Evolutionary conservation across 1,140 invertebrate species (phyloP).

Genomic region (Achatina immaculata): DNA sequence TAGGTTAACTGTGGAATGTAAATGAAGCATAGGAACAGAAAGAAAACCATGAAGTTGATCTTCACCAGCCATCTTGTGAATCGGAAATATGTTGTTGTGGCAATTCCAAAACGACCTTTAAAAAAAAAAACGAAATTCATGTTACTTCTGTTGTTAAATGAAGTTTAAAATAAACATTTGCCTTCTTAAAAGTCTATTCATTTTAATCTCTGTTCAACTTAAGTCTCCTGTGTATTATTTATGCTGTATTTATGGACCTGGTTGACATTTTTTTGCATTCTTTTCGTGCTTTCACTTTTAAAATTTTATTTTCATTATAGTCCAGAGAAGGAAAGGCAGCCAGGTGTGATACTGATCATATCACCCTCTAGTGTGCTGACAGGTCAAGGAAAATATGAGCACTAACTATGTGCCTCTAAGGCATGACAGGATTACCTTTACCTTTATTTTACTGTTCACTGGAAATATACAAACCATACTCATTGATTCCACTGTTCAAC

Average conservation of each 20-base stretch:
- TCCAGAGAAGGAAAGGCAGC: no score
- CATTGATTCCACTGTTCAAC: no score
- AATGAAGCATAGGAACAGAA: slow-evolving; percentile 54
- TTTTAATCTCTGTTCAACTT: not conserved
- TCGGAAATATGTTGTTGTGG: slow-evolving; percentile 81
- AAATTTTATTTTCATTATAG: not conserved
- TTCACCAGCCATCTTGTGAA: slow-evolving; percentile 81
- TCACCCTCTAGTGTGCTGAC: no score
- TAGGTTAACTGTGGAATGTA: slow-evolving; percentile 38
- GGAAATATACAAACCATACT: no score
- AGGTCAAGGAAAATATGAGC: no score
- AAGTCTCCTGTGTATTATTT: not conserved
- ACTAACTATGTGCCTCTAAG: no score
- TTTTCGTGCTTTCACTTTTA: not conserved
- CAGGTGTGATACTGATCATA: no score
- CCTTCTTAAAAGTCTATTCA: not conserved
- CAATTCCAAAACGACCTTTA: slow-evolving; percentile 81
- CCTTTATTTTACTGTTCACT: no score
- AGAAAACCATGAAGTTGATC: slow-evolving; percentile 75
- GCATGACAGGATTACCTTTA: no score
- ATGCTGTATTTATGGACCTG: not conserved
- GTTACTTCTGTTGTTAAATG: not conserved
- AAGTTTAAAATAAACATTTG: not conserved
- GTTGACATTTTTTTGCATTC: not conserved
- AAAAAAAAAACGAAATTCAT: not conserved